Evolutionary conservation across 2,888 invertebrate genomes (phyloP), one percentile per base, ranked within the genome.

Genomic region (Mystacides longicornis): DNA sequence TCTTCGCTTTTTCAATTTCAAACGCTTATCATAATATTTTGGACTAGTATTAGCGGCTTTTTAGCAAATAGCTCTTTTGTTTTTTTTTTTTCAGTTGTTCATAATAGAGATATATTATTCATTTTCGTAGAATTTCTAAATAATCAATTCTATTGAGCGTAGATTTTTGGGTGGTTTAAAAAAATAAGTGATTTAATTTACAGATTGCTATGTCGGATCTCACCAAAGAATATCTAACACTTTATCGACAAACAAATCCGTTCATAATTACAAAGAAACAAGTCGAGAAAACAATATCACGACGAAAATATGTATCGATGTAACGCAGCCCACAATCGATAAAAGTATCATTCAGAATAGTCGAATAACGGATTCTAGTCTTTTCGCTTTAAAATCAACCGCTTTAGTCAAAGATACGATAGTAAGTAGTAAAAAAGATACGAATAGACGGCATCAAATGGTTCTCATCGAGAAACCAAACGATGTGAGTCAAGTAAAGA

Each of bases 261-360:
- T 37, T 31, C 31, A 48, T 45, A 50, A 31, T n/a, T 31, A 21
- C 14, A 45, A 54, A 16, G 42, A 18, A 62, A 54, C 68, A 64
- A 55, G 66, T n/a, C n/a, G n/a, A n/a, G n/a, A n/a, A 65, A 23
- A 69, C 67, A 14, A 73, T 68, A 48, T 55, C 23, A 71, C 72
- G 7, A 74, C 74, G 14, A 74, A 72, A 66, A 74, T 73, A 60
- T 72, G 71, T 14, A 74, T 74, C 43, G 73, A 73, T 63, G 65
- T 74, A 49, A 68, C 70, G 11, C 69, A 69, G 14, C 67, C 69
- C 19, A 64, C 14, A n/a, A 16, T n/a, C 16, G 16, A 69, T 62
- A 57, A 64, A 59, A 56, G 53, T 54, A 56, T 21, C 49, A 49
- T 14, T 37, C 63, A 47, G 20, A 48, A 19, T 19, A 27, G 53